These are phyloP conservation scores for Cathartes aura DNA, from an alignment of 2,113 vertebrate species.

Conservation along the genomic window DNA sequence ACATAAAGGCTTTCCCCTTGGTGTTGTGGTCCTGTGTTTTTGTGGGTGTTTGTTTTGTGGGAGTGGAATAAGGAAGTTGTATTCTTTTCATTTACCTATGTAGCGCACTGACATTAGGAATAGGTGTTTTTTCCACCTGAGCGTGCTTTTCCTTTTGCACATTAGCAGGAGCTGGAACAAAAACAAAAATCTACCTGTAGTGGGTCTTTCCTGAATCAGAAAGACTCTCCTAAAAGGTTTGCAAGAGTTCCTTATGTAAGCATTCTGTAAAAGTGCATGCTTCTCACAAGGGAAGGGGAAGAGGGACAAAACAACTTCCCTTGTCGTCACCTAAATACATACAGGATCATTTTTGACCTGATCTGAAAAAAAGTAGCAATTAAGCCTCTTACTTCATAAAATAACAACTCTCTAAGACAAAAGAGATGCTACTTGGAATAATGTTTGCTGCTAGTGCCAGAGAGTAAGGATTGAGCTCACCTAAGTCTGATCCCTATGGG, in stretches of 20 bases:
- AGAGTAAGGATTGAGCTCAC: neutral
- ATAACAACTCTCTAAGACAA: neutral
- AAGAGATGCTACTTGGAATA: neutral
- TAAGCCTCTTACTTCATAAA: neutral
- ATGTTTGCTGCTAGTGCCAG: neutral
- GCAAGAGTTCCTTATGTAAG: neutral
- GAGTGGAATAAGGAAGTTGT: neutral
- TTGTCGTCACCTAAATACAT: neutral
- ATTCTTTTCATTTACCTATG: neutral
- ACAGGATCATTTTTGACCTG: neutral
- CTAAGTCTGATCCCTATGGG: neutral
- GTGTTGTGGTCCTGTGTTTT: neutral
- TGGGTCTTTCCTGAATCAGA: neutral
- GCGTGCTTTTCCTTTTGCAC: neutral
- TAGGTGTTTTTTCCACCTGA: neutral
- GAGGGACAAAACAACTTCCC: neutral
- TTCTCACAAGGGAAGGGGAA: neutral
- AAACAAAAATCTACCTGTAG: neutral
- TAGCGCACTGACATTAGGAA: neutral
- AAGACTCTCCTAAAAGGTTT: neutral
- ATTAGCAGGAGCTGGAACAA: neutral
- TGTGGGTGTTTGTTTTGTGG: neutral
- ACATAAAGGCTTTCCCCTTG: neutral
- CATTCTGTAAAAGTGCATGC: neutral
- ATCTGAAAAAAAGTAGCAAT: neutral